Base-by-base conservation (phyloP, 1,140 invertebrate genomes). In the Drosophila carrolli region DNA sequence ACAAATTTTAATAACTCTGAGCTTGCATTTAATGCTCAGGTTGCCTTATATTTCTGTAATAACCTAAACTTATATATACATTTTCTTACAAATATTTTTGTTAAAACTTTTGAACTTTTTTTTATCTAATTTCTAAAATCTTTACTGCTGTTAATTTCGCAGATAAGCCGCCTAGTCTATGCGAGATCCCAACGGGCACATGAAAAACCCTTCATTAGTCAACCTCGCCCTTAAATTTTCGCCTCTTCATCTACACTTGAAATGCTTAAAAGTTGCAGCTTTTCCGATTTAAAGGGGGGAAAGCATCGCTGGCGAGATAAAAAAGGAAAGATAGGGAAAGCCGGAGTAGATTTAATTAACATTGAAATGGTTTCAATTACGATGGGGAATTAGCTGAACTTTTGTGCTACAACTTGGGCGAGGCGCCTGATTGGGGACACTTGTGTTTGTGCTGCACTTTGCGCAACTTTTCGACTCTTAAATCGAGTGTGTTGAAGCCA, bases 331-430 rank as follows among this genome's bases (percentile, higher is more conserved):
- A 62, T 41, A 37, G 43, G 13, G 38, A 27, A 51, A 59, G 59
- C 40, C 56, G 53, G 51, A 32, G 35, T 14, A 50, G 77, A 80
- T 80, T 80, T 75, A 75, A 80, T 81, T 80, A 80, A 63, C 58
- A 75, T 80, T 70, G 63, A 80, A 80, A 80, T 62, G 62, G 55
- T 63, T 80, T 80, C 77, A 80, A 80, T 80, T 70, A 79, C 32
- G 56, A 54, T 53, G 43, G 47, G 41, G 37, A 74, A 74, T 68
- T 79, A 62, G 54, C 32, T 14, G 51, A 68, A 47, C 61, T 71
- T 71, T 71, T 58, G 51, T 58, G 43, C 50, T 71, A 11, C 51
- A 57, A 40, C 27, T 71, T 57, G 66, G 51, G 5, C 32, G 47
- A 37, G 48, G 29, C 48, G 56, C 50, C 63, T 53, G 63, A 76